A percentile compares a stretch with the other conserved stretches of the same genome.
Conservation (phyloP, 2,113 vertebrate genomes). For the Lichenostomus cassidix region DNA sequence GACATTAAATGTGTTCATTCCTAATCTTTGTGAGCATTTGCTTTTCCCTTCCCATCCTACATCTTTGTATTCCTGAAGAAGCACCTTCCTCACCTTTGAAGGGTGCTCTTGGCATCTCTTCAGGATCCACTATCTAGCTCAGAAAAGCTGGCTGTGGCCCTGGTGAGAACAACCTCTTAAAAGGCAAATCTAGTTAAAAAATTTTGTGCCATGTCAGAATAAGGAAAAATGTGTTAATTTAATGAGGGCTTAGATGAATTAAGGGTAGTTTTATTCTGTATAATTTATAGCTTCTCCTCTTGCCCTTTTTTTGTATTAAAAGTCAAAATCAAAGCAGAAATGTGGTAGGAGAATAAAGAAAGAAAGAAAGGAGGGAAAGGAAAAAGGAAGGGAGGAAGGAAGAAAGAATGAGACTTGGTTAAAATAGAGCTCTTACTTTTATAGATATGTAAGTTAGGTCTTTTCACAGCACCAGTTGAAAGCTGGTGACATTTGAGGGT, state of each 20-base stretch:
- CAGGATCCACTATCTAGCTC: neutral
- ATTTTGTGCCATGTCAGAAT: neutral
- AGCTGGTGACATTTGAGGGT: slow-evolving; percentile 40
- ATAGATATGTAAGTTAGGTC: neutral
- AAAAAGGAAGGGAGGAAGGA: neutral
- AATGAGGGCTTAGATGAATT: neutral
- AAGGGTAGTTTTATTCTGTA: neutral
- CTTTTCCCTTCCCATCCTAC: neutral
- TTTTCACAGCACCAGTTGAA: neutral
- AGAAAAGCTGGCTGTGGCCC: neutral
- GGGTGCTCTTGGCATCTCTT: neutral
- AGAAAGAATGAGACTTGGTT: neutral
- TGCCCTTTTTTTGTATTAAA: neutral
- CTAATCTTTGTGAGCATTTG: neutral
- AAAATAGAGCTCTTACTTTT: neutral
- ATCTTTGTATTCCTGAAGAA: neutral
- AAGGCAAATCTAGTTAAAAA: neutral
- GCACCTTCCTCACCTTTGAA: neutral
- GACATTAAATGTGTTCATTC: neutral
- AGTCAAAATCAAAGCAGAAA: neutral
- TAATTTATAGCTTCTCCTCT: neutral
- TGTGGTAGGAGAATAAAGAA: neutral
- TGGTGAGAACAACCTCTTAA: neutral
- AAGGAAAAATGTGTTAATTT: neutral
- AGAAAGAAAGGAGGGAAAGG: neutral